Evolutionary conservation across 2,113 vertebrate species (phyloP).

Genomic region (Rallus limicola): DNA sequence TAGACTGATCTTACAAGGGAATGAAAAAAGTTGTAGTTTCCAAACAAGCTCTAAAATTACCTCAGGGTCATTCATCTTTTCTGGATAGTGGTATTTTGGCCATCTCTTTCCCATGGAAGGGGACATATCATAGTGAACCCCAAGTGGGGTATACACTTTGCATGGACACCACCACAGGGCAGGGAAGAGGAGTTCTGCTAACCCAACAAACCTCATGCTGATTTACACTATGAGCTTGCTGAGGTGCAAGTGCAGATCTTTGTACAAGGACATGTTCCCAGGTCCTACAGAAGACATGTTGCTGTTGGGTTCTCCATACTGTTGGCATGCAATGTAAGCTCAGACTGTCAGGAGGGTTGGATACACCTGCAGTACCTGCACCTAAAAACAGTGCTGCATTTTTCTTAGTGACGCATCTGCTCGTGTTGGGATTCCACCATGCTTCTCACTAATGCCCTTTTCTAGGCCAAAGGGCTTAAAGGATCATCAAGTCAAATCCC

Average conservation of each 20-base stretch:
- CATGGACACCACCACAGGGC: background rate
- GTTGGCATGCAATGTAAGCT: background rate
- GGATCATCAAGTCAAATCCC: background rate
- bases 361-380: background rate
- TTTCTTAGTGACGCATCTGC: background rate
- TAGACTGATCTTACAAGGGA: background rate
- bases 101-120: background rate
- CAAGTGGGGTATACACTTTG: background rate
- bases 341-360: background rate
- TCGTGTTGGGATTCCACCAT: background rate
- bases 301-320: background rate
- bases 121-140: background rate
- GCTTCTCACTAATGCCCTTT: background rate
- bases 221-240: background rate
- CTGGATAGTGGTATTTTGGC: background rate
- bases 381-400: background rate
- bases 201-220: background rate
- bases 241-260: background rate
- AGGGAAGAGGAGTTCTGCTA: background rate
- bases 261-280: background rate
- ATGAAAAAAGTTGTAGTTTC: background rate
- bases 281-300: rapidly evolving
- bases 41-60: background rate
- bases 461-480: background rate
- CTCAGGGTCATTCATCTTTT: background rate